These are phyloP conservation scores for Cyrtorhinus lividipennis DNA, from an alignment of 1,140 invertebrate species.

Conservation along the genomic window DNA sequence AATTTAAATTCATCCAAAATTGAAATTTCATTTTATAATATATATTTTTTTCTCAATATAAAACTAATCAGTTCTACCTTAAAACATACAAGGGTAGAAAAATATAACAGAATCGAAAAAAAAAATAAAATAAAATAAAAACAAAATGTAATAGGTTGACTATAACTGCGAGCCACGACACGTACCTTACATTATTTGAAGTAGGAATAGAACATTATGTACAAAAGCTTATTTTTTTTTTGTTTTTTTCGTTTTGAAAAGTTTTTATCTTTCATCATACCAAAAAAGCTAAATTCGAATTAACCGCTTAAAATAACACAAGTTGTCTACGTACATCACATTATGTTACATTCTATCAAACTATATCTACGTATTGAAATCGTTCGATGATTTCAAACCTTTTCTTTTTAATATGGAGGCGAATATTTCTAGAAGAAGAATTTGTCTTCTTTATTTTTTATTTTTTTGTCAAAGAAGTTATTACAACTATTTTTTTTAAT, in stretches of 20 bases:
- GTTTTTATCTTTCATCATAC: constrained; percentile 8
- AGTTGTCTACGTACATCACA: constrained; percentile 21
- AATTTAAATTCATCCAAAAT: no score
- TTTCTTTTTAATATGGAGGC: constrained; percentile 4
- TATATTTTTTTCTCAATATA: not conserved
- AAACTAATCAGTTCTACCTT: constrained; percentile 8
- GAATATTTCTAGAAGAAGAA: constrained; percentile 3
- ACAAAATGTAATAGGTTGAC: no score
- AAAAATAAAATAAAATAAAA: constrained; percentile 4
- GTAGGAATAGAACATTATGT: constrained; percentile 12
- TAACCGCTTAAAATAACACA: constrained; percentile 11
- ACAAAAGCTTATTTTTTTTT: constrained; percentile 10
- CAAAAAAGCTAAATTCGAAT: constrained; percentile 14
- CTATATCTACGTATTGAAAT: constrained; percentile 18
- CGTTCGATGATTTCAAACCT: constrained; percentile 18
- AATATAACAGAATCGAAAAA: constrained; percentile 14
- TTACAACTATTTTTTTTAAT: not conserved
- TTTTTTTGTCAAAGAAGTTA: constrained; percentile 8
- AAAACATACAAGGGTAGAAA: constrained; percentile 6
- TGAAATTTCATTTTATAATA: not conserved
- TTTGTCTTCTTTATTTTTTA: constrained; percentile 3
- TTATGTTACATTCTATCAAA: constrained; percentile 12
- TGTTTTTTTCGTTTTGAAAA: not conserved
- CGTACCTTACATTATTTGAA: constrained; percentile 4
- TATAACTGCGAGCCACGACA: constrained; percentile 4